Evolutionary conservation across 2,888 invertebrate genomes (phyloP).

Genomic region (Acronicta aceris): DNA sequence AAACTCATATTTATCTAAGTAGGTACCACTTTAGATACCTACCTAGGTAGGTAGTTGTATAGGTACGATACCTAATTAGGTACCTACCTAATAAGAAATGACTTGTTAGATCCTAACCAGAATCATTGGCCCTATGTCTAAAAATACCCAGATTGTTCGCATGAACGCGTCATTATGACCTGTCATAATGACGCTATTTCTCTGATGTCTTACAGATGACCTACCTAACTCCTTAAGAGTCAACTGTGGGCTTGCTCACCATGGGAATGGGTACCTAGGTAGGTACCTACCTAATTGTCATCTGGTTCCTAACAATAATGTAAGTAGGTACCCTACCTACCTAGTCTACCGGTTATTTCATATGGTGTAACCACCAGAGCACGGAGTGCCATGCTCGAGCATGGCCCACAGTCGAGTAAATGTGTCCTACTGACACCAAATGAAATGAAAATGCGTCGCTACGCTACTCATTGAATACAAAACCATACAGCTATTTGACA

Average conservation of each 20-base stretch:
- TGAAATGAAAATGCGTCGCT: slow-evolving; percentile 76
- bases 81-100: slow-evolving; percentile 20
- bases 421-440: slow-evolving; percentile 84
- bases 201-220: slow-evolving; percentile 28
- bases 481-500: slow-evolving; percentile 65
- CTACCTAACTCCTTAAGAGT: slow-evolving; percentile 4
- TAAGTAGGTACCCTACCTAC: neutral
- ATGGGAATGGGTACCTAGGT: slow-evolving; percentile 4
- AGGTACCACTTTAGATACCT: too few species aligned
- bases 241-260: slow-evolving; percentile 51
- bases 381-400: slow-evolving; percentile 52
- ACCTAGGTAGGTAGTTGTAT: too few species aligned
- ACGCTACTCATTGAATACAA: slow-evolving; percentile 70
- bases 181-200: too few species aligned
- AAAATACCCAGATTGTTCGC: too few species aligned
- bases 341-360: slow-evolving; percentile 68
- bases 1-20: too few species aligned
- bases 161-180: slow-evolving; percentile 60
- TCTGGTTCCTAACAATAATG: slow-evolving; percentile 30
- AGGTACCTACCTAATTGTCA: slow-evolving; percentile 6
- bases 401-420: slow-evolving; percentile 69
- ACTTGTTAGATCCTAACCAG: too few species aligned
- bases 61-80: too few species aligned
- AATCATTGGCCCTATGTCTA: too few species aligned
- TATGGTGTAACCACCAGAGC: slow-evolving; percentile 63